phyloP scores from a whole-genome alignment of 2,888 invertebrate genomes.

The Copidosoma aretas region DNA sequence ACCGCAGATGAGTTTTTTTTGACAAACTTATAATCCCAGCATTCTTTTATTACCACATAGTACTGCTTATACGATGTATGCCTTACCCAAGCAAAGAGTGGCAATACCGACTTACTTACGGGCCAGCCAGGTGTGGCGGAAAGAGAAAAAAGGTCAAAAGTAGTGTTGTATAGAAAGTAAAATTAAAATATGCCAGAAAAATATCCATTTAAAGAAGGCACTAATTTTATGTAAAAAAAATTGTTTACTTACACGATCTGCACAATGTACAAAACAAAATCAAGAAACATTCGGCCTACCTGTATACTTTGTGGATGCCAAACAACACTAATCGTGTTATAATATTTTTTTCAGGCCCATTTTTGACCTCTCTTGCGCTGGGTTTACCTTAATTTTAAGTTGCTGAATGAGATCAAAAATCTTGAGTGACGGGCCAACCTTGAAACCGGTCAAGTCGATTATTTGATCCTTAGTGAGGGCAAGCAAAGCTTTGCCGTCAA shows the following conservation, averaged over 20 bases:
- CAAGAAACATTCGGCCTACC: slow-evolving; percentile 3
- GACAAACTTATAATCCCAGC: too few species aligned
- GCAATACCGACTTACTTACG: too few species aligned
- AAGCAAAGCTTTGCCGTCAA: slow-evolving; percentile 82
- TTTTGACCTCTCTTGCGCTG: slow-evolving; percentile 73
- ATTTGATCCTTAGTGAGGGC: slow-evolving; percentile 88
- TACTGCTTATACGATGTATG: too few species aligned
- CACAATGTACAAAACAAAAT: slow-evolving; percentile 9
- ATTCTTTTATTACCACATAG: too few species aligned
- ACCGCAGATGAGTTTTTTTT: too few species aligned
- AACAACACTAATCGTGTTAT: slow-evolving; percentile 61
- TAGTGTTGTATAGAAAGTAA: too few species aligned
- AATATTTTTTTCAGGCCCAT: slow-evolving; percentile 72
- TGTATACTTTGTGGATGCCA: slow-evolving; percentile 6
- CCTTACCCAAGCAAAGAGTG: too few species aligned
- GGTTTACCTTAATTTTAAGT: slow-evolving; percentile 83
- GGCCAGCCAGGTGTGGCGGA: too few species aligned
- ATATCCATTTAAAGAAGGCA: too few species aligned
- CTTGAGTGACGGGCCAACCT: slow-evolving; percentile 93
- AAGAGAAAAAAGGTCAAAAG: too few species aligned
- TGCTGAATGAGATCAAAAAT: slow-evolving; percentile 92
- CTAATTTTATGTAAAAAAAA: not conserved
- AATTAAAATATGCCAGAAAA: too few species aligned
- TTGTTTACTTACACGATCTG: not conserved
- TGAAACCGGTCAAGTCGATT: slow-evolving; percentile 86